These are phyloP conservation scores for Orientallactaga bullata DNA, from an alignment of 2,113 vertebrate genomes.

Conservation along the genomic window DNA sequence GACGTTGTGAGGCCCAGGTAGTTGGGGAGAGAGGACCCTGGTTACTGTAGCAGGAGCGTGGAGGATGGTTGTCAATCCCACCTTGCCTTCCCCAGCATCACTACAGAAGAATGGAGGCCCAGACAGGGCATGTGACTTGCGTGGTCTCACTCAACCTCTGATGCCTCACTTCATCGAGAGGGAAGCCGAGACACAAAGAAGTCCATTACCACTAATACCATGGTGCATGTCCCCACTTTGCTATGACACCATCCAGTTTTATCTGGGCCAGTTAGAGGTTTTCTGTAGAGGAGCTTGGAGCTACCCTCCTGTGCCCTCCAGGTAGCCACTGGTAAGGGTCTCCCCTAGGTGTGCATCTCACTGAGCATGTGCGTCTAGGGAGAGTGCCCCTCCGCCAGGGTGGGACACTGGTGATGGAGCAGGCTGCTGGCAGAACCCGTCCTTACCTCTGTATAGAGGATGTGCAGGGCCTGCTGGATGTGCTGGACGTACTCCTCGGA, in stretches of 20 bases:
- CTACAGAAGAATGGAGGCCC: background rate
- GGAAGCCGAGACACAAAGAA: background rate
- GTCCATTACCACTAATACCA: background rate
- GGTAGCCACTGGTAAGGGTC: rapidly evolving
- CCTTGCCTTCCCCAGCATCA: background rate
- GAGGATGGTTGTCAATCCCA: background rate
- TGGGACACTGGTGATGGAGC: background rate
- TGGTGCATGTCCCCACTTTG: background rate
- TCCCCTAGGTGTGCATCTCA: background rate
- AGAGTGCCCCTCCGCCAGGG: too few relatives aligned
- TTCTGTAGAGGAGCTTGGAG: background rate
- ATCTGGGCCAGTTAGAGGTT: background rate
- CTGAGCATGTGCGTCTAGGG: background rate
- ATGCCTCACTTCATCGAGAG: background rate
- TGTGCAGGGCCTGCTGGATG: constrained; percentile 90
- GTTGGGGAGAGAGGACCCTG: background rate
- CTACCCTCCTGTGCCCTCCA: background rate
- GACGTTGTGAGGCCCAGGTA: background rate
- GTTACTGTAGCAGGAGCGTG: background rate
- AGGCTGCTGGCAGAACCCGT: constrained; percentile 35
- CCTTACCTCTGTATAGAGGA: constrained; percentile 94
- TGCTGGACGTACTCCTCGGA: constrained; percentile 88
- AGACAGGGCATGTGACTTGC: background rate
- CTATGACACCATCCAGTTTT: too few relatives aligned
- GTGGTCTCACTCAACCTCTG: background rate